Evolutionary conservation across 2,888 invertebrate species (phyloP), one percentile per base, ranked within the genome.

Genomic region (Andrena dorsata): DNA sequence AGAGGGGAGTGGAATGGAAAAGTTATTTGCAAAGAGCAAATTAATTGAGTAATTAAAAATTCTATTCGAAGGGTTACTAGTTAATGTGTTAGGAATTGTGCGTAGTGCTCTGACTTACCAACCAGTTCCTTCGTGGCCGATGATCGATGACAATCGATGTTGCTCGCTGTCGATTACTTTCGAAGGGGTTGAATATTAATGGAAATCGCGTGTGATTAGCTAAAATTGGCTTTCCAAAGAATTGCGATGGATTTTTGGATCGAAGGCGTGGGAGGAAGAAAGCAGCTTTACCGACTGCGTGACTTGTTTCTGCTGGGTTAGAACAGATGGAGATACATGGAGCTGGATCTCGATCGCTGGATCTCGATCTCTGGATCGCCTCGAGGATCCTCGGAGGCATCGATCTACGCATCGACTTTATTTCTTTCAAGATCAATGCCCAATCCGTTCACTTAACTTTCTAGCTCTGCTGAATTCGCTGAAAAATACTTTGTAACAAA

Each of bases 221-320:
- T 28, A 3, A 7, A 13, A 1, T 16, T 23, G 3, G 8, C 2
- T 0, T 64, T 7, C 26, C 4, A 5, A 0, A 10, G 10, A 13
- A 60, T 10, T 16, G 2, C 0, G 6, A 53, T 0, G 8, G 56
- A 0, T 26, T 13, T 2, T 35, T 13, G 13, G n/a, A 35, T 53
- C 16, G 7, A 28, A n/a, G 4, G 10, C 2, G 10, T 53, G 16
- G 28, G 60, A 51, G 20, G 47, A 51, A 32, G 82, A 4, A 13
- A 81, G 2, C 81, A 41, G 26, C 76, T 76, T 82, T 82, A 81
- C 72, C 82, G 76, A 80, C 82, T 64, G 20, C 32, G 16, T 16
- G 3, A 8, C 2, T 3, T 0, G 71, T 47, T 65, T 70, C 82
- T 26, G 56, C 10, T 8, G 23, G 23, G n/a, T 35, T 3, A 16